phyloP scores from a whole-genome alignment of 92 coral and sea anemone genomes.

The Palythoa grandis region DNA sequence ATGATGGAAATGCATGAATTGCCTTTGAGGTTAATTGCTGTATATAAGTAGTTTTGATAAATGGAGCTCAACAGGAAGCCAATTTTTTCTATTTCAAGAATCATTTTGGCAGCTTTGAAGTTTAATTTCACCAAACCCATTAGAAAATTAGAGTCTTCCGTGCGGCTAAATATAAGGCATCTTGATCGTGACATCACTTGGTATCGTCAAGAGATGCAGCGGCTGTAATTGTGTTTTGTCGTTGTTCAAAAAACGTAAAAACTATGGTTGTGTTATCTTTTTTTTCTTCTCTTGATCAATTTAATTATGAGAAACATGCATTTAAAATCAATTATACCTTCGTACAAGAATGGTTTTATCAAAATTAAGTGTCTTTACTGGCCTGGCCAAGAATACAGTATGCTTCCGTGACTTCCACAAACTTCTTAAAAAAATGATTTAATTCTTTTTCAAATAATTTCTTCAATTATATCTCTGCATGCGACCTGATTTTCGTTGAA shows the following conservation, averaged over 20 bases:
- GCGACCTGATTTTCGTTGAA: neutral
- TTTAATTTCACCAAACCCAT: slow-evolving; percentile 1
- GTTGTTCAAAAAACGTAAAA: neutral
- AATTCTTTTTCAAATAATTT: too few relatives aligned
- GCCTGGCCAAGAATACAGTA: too few relatives aligned
- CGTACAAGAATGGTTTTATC: too few relatives aligned
- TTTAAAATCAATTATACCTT: neutral
- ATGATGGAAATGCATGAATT: neutral
- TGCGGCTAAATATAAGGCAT: neutral
- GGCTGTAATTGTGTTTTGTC: neutral
- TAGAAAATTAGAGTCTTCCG: neutral
- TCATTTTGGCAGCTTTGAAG: neutral
- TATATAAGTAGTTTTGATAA: slow-evolving; percentile 4
- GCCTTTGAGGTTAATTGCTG: slow-evolving; percentile 2
- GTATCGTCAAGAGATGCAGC: neutral
- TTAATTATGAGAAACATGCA: neutral
- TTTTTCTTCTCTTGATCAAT: neutral
- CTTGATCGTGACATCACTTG: neutral
- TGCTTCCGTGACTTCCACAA: too few relatives aligned
- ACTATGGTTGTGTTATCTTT: neutral
- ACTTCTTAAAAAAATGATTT: too few relatives aligned
- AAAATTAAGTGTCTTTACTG: too few relatives aligned
- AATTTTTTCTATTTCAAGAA: neutral
- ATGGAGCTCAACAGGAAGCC: slow-evolving; percentile 12
- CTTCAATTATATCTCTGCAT: neutral